These are phyloP conservation scores for Damaliscus lunatus DNA, from an alignment of 2,113 vertebrate species.

Conservation along the genomic window DNA sequence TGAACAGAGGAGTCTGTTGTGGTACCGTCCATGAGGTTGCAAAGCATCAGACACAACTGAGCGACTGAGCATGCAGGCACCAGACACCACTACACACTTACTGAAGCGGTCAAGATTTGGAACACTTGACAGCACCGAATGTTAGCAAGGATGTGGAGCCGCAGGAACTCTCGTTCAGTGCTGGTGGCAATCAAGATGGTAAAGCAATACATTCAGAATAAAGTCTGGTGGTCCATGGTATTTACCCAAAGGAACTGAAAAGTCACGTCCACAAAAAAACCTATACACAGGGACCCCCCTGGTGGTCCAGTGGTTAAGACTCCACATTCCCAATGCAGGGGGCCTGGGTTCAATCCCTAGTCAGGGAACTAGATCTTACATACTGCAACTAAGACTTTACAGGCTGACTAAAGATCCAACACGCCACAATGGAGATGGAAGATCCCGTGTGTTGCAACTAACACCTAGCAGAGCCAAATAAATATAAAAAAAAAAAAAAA, in stretches of 20 bases:
- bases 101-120: not conserved
- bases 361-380: not conserved
- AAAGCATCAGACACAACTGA: not conserved
- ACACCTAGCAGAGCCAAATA: not conserved
- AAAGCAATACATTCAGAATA: not conserved
- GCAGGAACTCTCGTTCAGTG: not conserved
- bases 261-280: not conserved
- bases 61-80: not conserved
- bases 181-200: not conserved
- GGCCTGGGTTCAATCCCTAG: not conserved
- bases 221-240: not conserved
- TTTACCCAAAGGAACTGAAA: not conserved
- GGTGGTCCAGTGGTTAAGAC: not conserved
- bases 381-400: not conserved
- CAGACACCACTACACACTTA: not conserved
- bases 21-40: not conserved
- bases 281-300: not conserved
- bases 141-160: not conserved
- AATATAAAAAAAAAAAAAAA: not conserved
- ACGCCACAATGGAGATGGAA: not conserved
- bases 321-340: not conserved
- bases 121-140: not conserved
- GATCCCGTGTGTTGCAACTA: not conserved
- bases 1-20: not conserved
- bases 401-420: not conserved